Conservation (phyloP, 2,888 invertebrate species). For the Tryphoninae sp. region DNA sequence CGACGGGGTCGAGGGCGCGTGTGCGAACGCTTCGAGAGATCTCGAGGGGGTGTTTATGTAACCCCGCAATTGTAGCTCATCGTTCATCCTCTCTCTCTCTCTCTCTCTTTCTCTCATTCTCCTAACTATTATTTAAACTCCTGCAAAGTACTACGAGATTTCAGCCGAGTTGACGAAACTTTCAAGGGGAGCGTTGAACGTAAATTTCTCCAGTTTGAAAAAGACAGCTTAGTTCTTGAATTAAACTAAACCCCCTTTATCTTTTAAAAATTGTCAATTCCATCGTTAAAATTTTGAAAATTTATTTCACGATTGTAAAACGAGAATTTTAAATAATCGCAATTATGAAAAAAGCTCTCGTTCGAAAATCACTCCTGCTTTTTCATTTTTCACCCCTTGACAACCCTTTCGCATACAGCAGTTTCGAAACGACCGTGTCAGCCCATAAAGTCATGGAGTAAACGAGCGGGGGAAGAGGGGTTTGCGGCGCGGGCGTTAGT, state of each 20-base stretch:
- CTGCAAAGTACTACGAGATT: slow-evolving; percentile 10
- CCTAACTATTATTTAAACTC: slow-evolving; percentile 11
- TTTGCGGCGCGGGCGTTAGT: slow-evolving; percentile 28
- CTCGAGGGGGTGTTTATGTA: slow-evolving; percentile 33
- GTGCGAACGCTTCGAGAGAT: slow-evolving; percentile 8
- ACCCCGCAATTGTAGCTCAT: slow-evolving; percentile 13
- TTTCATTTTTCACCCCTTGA: neutral
- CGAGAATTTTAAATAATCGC: neutral
- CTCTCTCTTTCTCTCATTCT: neutral
- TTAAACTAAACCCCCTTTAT: neutral
- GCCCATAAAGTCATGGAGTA: slow-evolving; percentile 24
- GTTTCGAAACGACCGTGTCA: slow-evolving; percentile 25
- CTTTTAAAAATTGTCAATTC: neutral
- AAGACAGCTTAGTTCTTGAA: neutral
- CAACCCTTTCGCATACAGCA: neutral
- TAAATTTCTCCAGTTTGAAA: neutral
- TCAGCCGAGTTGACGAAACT: neutral
- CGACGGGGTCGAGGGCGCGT: slow-evolving; percentile 39
- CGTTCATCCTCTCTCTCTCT: neutral
- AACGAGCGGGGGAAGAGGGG: neutral
- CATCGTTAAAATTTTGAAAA: neutral
- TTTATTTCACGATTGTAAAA: neutral
- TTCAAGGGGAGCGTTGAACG: neutral
- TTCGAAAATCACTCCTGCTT: neutral
- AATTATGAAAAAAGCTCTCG: slow-evolving; percentile 5